Conservation (phyloP, 2,797 vertebrate species). For the Danio kyathit region DNA sequence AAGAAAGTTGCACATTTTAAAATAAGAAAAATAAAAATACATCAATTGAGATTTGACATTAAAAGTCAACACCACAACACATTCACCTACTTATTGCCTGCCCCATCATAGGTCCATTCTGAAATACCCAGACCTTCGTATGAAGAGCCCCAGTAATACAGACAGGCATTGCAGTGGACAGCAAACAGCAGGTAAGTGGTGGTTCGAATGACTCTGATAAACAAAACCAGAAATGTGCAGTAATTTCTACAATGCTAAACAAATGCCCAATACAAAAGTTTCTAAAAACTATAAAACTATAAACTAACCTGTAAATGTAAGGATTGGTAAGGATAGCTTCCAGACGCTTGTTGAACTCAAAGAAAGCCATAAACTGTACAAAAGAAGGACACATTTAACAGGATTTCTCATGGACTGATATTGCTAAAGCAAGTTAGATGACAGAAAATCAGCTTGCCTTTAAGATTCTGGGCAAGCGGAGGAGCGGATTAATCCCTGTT, state of each 20-base stretch:
- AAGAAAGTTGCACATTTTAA: no score
- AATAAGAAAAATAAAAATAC: no score
- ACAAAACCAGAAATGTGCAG: neutral
- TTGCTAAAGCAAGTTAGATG: neutral
- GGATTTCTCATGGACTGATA: constrained; percentile 13
- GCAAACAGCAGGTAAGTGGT: constrained; percentile 94
- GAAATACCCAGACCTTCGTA: constrained; percentile 88
- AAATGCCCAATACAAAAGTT: neutral
- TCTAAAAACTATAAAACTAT: neutral
- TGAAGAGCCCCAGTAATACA: constrained; percentile 94
- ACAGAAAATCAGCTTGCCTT: constrained; percentile 80
- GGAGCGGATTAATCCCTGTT: constrained; percentile 88
- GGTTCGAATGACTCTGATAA: constrained; percentile 91
- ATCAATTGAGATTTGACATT: neutral
- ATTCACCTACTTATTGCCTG: constrained; percentile 88
- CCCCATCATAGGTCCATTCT: constrained; percentile 91
- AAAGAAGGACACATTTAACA: constrained; percentile 33
- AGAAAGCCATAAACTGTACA: constrained; percentile 91
- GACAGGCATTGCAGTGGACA: constrained; percentile 92
- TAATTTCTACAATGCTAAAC: neutral
- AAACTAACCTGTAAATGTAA: constrained; percentile 92
- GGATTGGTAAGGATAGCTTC: constrained; percentile 97
- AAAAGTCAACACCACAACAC: neutral
- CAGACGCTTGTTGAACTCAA: constrained; percentile 94
- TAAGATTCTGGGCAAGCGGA: constrained; percentile 91